Evolutionary conservation across 2,113 vertebrate genomes (phyloP).

Genomic region (Apistogramma diplotaenia): DNA sequence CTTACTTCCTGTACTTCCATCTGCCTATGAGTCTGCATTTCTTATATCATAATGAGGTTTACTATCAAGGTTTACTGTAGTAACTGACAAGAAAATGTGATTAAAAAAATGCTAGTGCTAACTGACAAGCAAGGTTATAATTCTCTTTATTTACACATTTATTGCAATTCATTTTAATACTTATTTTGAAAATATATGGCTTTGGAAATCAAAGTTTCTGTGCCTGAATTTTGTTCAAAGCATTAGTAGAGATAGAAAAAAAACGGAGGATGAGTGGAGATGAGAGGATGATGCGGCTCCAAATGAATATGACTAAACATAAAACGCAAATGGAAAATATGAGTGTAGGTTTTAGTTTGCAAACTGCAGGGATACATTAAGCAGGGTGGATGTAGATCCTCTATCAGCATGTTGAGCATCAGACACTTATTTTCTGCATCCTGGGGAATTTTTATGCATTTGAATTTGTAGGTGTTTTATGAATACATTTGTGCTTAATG

Average conservation of each 20-base stretch:
- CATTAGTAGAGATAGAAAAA: neutral
- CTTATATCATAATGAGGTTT: no score
- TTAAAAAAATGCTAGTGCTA: neutral
- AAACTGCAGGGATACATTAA: neutral
- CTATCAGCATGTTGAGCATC: neutral
- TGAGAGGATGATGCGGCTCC: no score
- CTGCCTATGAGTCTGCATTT: neutral
- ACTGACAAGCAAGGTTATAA: neutral
- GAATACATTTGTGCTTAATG: neutral
- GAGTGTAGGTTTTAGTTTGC: neutral
- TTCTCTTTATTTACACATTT: neutral
- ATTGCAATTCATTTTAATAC: neutral
- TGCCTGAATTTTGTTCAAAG: neutral
- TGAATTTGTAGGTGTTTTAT: neutral
- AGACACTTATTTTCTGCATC: neutral
- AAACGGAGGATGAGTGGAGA: neutral
- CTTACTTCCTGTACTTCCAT: neutral
- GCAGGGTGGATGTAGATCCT: neutral
- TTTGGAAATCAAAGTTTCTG: neutral
- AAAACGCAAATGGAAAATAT: neutral
- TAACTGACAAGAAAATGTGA: neutral
- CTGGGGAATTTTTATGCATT: neutral
- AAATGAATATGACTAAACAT: neutral
- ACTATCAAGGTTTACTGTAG: neutral
- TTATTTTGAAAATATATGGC: neutral